Conservation (phyloP, 2,888 invertebrate species). For the Stenurella melanura region DNA sequence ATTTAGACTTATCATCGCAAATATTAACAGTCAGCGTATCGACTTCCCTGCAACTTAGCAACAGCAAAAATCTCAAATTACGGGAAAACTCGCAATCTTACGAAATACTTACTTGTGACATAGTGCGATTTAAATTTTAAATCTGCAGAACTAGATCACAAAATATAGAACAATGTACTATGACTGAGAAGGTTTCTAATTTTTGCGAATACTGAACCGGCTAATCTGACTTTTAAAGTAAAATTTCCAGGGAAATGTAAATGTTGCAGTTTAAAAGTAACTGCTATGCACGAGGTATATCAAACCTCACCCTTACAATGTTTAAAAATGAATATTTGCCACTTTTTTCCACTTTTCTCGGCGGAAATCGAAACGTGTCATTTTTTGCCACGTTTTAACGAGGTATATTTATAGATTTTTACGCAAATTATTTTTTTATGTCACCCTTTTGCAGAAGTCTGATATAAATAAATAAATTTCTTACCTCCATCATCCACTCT, state of each 20-base stretch:
- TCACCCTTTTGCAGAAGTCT: background rate
- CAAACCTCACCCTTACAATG: background rate
- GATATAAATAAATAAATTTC: conserved; percentile 38
- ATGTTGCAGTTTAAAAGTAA: background rate
- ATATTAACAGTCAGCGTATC: conserved; percentile 37
- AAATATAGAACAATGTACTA: conserved; percentile 19
- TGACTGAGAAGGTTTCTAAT: conserved; percentile 20
- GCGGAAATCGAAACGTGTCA: background rate
- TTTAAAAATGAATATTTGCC: background rate
- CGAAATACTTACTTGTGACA: conserved; percentile 18
- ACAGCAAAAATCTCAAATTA: conserved; percentile 37
- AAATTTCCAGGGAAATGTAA: background rate
- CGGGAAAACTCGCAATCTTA: conserved; percentile 17
- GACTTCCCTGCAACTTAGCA: conserved; percentile 33
- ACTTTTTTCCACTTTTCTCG: background rate
- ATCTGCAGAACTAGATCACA: conserved; percentile 41
- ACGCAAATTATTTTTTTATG: background rate
- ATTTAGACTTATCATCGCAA: conserved; percentile 32
- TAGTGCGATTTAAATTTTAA: conserved; percentile 49
- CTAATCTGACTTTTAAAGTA: conserved; percentile 14
- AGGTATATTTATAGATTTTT: conserved; percentile 10
- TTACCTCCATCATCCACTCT: conserved; percentile 98
- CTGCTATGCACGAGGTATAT: background rate
- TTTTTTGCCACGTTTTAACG: conserved; percentile 19
- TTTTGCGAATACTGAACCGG: conserved; percentile 1